Conservation (phyloP, 2,113 vertebrate genomes). For the Oceanodroma tethys region DNA sequence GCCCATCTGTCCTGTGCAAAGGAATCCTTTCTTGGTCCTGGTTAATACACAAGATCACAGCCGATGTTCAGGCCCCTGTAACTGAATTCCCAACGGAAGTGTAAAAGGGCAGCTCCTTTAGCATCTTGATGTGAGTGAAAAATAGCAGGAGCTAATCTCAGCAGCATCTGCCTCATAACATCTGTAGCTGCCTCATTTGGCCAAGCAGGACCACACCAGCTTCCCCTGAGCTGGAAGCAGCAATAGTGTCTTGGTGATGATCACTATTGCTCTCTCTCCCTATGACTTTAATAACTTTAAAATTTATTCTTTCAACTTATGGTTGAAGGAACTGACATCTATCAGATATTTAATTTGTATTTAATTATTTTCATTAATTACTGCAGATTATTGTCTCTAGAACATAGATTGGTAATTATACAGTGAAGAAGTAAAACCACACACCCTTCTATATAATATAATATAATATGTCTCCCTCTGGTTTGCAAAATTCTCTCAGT, state of each 20-base stretch:
- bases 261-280: neutral
- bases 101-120: neutral
- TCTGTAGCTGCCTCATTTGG: neutral
- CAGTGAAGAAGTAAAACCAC: neutral
- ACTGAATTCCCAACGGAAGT: rapidly evolving
- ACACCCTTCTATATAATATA: neutral
- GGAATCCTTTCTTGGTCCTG: neutral
- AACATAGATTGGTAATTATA: neutral
- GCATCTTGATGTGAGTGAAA: neutral
- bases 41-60: neutral
- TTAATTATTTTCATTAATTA: neutral
- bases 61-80: neutral
- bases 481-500: neutral
- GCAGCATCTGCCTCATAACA: neutral
- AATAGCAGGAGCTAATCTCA: neutral
- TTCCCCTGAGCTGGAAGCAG: neutral
- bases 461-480: neutral
- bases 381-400: neutral
- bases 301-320: neutral
- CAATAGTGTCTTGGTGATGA: neutral
- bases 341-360: neutral
- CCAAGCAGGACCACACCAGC: neutral
- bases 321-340: neutral
- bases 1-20: rapidly evolving
- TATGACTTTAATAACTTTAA: neutral